phyloP scores from a whole-genome alignment of 2,113 vertebrate genomes.

The Petrocephalus microphthalmus region DNA sequence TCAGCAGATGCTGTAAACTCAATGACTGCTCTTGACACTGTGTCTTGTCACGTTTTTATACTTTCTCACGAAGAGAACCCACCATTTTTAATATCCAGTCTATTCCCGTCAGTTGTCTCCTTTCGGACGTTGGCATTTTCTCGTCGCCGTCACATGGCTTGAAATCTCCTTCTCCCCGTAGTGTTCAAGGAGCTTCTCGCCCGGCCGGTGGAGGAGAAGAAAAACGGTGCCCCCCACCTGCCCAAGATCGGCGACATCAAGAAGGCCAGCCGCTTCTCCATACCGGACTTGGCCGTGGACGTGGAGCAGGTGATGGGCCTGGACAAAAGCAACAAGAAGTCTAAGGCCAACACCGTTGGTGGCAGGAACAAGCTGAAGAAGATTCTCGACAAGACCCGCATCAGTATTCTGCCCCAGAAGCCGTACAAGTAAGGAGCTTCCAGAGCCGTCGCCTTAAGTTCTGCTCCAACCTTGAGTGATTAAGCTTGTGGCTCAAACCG shows the following conservation, averaged over 20 bases:
- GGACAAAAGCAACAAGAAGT: slow-evolving; percentile 93
- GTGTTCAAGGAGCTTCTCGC: slow-evolving; percentile 95
- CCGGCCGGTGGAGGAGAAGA: slow-evolving; percentile 83
- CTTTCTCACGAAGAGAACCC: neutral
- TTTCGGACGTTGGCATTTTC: neutral
- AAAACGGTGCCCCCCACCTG: slow-evolving; percentile 88
- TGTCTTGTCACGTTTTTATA: neutral
- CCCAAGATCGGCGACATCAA: slow-evolving; percentile 98
- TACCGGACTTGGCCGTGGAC: slow-evolving; percentile 69
- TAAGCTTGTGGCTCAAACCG: neutral
- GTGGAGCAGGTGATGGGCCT: slow-evolving; percentile 94
- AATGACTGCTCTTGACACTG: neutral
- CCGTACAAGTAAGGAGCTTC: slow-evolving; percentile 35
- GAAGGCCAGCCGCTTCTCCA: slow-evolving; percentile 92
- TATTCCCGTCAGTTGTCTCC: neutral
- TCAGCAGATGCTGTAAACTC: neutral
- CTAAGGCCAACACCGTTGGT: slow-evolving; percentile 88
- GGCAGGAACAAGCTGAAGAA: slow-evolving; percentile 96
- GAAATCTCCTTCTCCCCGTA: slow-evolving; percentile 35
- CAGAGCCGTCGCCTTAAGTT: neutral
- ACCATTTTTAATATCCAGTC: neutral
- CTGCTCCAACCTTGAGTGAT: neutral
- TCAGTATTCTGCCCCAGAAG: slow-evolving; percentile 96
- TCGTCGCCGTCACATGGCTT: neutral
- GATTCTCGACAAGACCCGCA: slow-evolving; percentile 96